Conservation (phyloP, 2,797 vertebrate genomes). For the Cossypha polioptera region DNA sequence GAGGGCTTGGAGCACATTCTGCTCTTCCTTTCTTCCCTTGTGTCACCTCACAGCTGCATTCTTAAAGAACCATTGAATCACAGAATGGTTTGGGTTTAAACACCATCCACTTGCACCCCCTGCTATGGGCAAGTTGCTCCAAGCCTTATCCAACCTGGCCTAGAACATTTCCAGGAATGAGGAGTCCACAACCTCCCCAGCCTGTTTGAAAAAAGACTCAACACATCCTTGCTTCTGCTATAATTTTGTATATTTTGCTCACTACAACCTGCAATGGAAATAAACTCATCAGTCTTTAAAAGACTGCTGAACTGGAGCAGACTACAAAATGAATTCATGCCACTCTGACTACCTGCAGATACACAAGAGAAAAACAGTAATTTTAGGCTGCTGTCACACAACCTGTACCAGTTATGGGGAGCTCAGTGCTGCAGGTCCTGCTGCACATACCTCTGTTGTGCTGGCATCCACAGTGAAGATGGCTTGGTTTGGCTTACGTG, state of each 20-base stretch:
- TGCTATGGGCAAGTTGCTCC: not conserved
- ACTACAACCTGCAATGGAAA: not conserved
- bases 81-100: not conserved
- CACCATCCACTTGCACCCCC: not conserved
- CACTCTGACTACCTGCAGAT: not conserved
- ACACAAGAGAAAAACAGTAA: not conserved
- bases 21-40: not conserved
- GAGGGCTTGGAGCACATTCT: not conserved
- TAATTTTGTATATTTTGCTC: not conserved
- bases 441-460: conserved; percentile 82
- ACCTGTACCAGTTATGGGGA: not conserved
- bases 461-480: conserved; percentile 80
- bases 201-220: not conserved
- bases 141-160: not conserved
- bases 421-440: not conserved
- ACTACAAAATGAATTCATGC: not conserved
- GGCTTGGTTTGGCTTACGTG: conserved; percentile 82
- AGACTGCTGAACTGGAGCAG: not conserved
- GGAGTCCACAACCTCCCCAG: not conserved
- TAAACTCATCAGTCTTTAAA: not conserved
- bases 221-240: not conserved
- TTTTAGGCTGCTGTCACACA: not conserved
- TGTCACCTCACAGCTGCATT: not conserved
- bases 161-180: not conserved
- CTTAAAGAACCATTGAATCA: not conserved